Conservation (phyloP, 2,797 vertebrate genomes). For the Botia kubotai region DNA sequence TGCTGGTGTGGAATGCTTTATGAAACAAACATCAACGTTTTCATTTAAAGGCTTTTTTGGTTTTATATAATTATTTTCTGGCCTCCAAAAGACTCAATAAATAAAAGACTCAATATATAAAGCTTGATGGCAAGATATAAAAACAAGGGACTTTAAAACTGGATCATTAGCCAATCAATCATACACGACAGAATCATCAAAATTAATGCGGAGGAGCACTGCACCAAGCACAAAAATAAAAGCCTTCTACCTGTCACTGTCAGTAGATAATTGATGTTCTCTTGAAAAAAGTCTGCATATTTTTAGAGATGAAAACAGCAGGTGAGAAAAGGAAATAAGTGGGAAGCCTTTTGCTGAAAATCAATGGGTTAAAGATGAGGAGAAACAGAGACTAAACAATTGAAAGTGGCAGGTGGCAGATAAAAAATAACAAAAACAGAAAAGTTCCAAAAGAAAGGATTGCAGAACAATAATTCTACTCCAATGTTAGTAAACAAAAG, state of each 20-base stretch:
- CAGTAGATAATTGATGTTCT: constrained; percentile 8
- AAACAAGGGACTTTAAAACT: neutral
- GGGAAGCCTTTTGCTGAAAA: constrained; percentile 8
- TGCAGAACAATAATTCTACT: neutral
- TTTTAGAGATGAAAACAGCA: neutral
- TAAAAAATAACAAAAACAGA: constrained; percentile 42
- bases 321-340: neutral
- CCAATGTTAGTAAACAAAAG: neutral
- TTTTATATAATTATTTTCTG: neutral
- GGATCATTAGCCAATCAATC: neutral
- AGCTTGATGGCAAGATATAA: neutral
- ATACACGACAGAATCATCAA: neutral
- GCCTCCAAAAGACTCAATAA: no score
- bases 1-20: neutral
- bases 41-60: neutral
- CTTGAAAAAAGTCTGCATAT: constrained; percentile 32
- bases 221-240: constrained; percentile 38
- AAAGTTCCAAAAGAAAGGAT: neutral
- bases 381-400: neutral
- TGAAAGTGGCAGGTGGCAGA: constrained; percentile 21
- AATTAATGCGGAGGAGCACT: constrained; percentile 5
- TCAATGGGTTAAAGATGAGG: neutral
- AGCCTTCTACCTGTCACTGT: constrained; percentile 49
- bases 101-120: neutral
- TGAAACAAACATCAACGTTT: neutral